Evolutionary conservation across 2,113 vertebrate genomes (phyloP), one percentile per base, ranked within the genome.

Genomic region (Rhipidura dahli): DNA sequence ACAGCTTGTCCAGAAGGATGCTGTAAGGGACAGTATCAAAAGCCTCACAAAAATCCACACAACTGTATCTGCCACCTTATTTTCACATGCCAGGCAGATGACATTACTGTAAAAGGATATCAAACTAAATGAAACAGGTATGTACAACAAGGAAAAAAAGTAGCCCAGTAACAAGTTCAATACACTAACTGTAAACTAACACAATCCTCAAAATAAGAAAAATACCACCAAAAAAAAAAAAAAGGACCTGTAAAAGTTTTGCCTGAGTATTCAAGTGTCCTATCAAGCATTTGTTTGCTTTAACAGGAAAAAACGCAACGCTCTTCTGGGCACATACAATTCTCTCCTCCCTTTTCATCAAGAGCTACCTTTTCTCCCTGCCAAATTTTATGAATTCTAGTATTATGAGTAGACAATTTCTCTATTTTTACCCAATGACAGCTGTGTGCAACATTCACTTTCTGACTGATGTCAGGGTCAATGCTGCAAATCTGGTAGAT

Each of bases 361-460:
- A 82, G 56, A 63, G 71, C 69, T 89, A 64, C 19, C 40, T 44
- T 44, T 56, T 80, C 75, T 76, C 71, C 27, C 88, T 81, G 91
- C 94, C 89, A 94, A 83, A 95, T 77, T 93, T 18, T n/a, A 59
- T 68, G 83, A 94, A 94, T 93, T 93, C 42, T 35, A 92, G 50
- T 22, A n/a, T 63, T 91, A 94, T 90, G 92, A 97, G 94, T 9
- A 92, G 65, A 94, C 96, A 94, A 75, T 91, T 90, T 88, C 65
- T 89, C 71, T 90, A 15, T 90, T 96, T 95, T 93, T 30, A 82
- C 35, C 73, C 65, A 90, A 85, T n/a, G 79, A 96, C 97, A 98
- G 96, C 97, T 98, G 97, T 53, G 65, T 63, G 73, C 77, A 96
- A 66, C 63, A 84, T 7, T 89, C 45, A 4, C 69, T 89, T 94